Percentiles rank a stretch among this genome's conserved stretches.
Evolutionary conservation across 2,888 invertebrate genomes (phyloP).

Genomic region (Priapulus caudatus): DNA sequence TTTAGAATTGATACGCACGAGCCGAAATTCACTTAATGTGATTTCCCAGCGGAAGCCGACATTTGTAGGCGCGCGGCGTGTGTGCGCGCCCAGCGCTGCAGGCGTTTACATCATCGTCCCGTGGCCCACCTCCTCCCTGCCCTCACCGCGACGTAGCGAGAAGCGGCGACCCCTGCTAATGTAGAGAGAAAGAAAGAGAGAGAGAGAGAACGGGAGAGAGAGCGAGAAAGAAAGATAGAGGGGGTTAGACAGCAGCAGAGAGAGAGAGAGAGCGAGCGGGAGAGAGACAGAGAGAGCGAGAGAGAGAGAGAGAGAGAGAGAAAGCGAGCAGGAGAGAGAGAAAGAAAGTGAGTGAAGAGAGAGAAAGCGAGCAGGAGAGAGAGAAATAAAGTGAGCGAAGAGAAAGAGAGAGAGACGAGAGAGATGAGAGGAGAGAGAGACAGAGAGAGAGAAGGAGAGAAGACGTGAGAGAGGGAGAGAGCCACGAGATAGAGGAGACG

Average conservation of each 20-base stretch:
- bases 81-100: no score
- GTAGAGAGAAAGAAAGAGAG: conserved; percentile 1
- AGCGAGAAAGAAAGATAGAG: neutral
- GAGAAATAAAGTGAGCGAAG: neutral
- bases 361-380: neutral
- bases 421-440: conserved; percentile 1
- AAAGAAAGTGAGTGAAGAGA: neutral
- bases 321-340: neutral
- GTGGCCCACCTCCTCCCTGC: no score
- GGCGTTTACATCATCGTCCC: no score
- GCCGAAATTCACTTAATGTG: no score
- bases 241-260: neutral
- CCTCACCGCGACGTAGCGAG: no score
- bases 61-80: no score
- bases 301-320: conserved; percentile 3
- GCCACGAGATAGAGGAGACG: neutral
- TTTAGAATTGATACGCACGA: no score
- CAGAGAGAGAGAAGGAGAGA: conserved; percentile 1
- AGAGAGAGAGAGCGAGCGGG: neutral
- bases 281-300: neutral
- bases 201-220: conserved; percentile 1
- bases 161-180: no score
- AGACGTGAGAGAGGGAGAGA: neutral
- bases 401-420: conserved; percentile 3
- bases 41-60: no score